These are phyloP conservation scores for Aeoliscus strigatus DNA, from an alignment of 2,797 vertebrate genomes.

Conservation along the genomic window DNA sequence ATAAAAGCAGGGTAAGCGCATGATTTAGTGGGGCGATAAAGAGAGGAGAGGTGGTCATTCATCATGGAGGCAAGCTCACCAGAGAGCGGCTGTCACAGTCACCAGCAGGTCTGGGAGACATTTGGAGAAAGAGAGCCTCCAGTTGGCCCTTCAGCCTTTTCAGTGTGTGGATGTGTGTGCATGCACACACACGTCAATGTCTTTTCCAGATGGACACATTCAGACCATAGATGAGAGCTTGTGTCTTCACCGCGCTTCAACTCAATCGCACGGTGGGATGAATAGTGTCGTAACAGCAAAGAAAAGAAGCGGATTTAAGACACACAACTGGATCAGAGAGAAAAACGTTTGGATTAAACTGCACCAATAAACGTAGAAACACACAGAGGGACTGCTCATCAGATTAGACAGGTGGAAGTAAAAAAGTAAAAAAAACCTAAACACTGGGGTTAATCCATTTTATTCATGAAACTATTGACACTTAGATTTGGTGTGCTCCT, in stretches of 20 bases:
- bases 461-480: no score
- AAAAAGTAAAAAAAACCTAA: no score
- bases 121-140: slow-evolving; percentile 40
- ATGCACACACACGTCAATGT: slow-evolving; percentile 42
- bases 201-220: slow-evolving; percentile 69
- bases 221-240: slow-evolving; percentile 36
- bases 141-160: slow-evolving; percentile 57
- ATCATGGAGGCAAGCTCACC: slow-evolving; percentile 74
- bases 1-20: slow-evolving; percentile 77
- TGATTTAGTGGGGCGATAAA: slow-evolving; percentile 83
- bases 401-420: no score
- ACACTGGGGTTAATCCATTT: no score
- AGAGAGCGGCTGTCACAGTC: slow-evolving; percentile 74
- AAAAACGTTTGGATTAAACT: slow-evolving; percentile 11
- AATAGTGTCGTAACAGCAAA: slow-evolving; percentile 39
- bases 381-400: no score
- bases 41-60: slow-evolving; percentile 76
- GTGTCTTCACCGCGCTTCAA: slow-evolving; percentile 36
- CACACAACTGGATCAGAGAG: slow-evolving; percentile 21
- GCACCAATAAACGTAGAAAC: no score
- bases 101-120: slow-evolving; percentile 64
- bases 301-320: slow-evolving; percentile 26
- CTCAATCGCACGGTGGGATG: slow-evolving; percentile 32
- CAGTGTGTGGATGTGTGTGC: no score
- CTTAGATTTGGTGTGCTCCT: no score